These are phyloP conservation scores for Drosophila paracracens DNA, from an alignment of 2,888 invertebrate species.

Conservation along the genomic window DNA sequence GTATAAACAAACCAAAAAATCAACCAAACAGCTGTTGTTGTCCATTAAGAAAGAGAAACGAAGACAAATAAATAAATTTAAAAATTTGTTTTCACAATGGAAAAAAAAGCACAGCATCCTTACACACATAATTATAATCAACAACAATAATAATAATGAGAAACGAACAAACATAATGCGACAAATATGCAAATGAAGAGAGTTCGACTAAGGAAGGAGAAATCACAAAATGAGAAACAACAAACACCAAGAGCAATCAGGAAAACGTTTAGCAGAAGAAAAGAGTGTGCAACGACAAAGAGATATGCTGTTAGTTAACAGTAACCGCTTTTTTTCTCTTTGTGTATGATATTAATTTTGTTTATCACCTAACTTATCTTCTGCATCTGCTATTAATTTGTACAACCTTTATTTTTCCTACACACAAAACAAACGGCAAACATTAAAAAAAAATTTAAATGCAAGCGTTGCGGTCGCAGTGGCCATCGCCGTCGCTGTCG, in stretches of 20 bases:
- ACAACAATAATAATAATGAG: slow-evolving; percentile 10
- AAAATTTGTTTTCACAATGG: slow-evolving; percentile 15
- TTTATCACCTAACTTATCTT: background rate
- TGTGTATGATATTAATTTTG: background rate
- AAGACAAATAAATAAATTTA: slow-evolving; percentile 6
- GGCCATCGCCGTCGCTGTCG: slow-evolving; percentile 16
- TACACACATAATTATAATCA: slow-evolving; percentile 7
- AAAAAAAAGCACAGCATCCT: slow-evolving; percentile 8
- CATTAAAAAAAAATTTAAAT: slow-evolving; percentile 56
- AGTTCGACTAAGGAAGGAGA: slow-evolving; percentile 33
- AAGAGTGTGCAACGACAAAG: background rate
- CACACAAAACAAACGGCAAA: slow-evolving; percentile 19
- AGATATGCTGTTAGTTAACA: slow-evolving; percentile 6
- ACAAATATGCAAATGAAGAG: slow-evolving; percentile 56
- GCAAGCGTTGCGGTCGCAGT: slow-evolving; percentile 49
- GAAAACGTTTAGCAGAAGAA: background rate
- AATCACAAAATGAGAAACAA: slow-evolving; percentile 46
- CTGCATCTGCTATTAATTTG: background rate
- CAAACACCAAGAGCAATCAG: slow-evolving; percentile 11
- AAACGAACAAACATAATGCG: slow-evolving; percentile 25
- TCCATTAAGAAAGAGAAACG: slow-evolving; percentile 42
- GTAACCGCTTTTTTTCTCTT: background rate
- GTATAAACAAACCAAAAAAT: slow-evolving; percentile 40
- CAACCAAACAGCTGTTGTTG: slow-evolving; percentile 63
- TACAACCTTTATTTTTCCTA: slow-evolving; percentile 1